phyloP scores from a whole-genome alignment of 2,113 vertebrate genomes.

The Odocoileus hemionus region DNA sequence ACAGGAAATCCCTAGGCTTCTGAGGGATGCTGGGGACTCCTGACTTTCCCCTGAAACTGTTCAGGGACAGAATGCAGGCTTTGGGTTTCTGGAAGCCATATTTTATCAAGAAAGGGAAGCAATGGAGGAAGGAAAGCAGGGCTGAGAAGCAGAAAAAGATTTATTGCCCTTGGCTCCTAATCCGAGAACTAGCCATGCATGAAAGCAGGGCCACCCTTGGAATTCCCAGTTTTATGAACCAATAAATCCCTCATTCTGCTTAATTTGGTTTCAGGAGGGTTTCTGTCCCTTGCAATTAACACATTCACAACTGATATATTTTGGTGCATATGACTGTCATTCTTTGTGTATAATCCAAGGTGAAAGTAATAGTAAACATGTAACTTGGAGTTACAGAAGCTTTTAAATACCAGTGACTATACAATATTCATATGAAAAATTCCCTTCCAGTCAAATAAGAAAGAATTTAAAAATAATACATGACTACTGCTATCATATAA shows the following conservation, averaged over 20 bases:
- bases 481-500: too few relatives aligned
- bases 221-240: not conserved
- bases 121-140: not conserved
- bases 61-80: not conserved
- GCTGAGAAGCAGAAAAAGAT: not conserved
- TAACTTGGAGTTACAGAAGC: not conserved
- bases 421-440: not conserved
- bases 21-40: not conserved
- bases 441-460: not conserved
- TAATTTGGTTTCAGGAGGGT: not conserved
- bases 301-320: not conserved
- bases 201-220: not conserved
- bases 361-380: not conserved
- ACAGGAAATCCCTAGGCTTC: not conserved
- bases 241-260: not conserved
- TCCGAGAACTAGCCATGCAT: not conserved
- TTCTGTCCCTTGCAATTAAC: not conserved
- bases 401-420: not conserved
- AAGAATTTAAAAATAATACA: not conserved
- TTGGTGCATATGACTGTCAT: not conserved
- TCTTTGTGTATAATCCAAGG: not conserved
- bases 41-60: not conserved
- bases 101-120: not conserved
- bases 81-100: not conserved
- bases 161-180: not conserved